Conservation (phyloP, 1,140 invertebrate species). For the Gryon sp. region DNA sequence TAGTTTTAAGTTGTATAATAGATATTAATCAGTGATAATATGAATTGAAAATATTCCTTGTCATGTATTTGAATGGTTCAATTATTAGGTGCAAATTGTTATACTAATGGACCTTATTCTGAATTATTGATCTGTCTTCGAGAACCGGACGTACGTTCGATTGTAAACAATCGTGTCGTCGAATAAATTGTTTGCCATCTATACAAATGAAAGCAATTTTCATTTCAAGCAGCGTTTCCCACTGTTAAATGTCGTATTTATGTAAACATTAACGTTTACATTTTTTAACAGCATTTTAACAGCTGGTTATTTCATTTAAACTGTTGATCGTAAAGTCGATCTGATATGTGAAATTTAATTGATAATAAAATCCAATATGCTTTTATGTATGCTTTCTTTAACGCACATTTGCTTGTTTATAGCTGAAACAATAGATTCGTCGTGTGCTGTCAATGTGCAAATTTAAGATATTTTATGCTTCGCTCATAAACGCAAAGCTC, state of each 20-base stretch:
- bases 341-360: background rate
- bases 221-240: background rate
- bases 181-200: background rate
- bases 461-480: conserved; percentile 34
- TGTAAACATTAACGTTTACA: too few species aligned
- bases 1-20: too few species aligned
- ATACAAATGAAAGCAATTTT: conserved; percentile 9
- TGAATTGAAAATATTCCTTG: too few species aligned
- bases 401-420: conserved; percentile 10
- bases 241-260: too few species aligned
- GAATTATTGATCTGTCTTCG: conserved; percentile 8
- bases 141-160: conserved; percentile 10
- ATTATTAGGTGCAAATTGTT: conserved; percentile 2
- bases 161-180: conserved; percentile 16
- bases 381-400: conserved; percentile 12
- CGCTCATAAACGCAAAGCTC: conserved; percentile 6
- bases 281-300: background rate
- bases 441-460: conserved; percentile 19
- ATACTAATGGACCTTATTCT: conserved; percentile 9
- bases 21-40: too few species aligned
- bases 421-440: conserved; percentile 15
- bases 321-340: too few species aligned
- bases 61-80: too few species aligned
- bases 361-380: background rate
- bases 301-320: too few species aligned